Evolutionary conservation across 1,140 invertebrate species (phyloP).

Genomic region (Dinothrombium tinctorium): DNA sequence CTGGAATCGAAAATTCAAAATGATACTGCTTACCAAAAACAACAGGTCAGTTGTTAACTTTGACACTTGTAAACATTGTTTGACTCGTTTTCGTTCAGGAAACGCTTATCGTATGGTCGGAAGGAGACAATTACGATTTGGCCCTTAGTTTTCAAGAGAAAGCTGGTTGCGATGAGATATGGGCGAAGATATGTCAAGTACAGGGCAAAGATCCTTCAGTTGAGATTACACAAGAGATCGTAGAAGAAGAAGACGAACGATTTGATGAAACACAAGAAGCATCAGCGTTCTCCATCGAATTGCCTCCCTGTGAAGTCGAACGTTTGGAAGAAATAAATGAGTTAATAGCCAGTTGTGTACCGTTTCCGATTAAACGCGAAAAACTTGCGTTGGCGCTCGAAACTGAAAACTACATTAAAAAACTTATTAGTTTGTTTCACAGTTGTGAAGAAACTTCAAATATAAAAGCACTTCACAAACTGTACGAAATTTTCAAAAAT

Average conservation of each 20-base stretch:
- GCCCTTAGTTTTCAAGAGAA: constrained; percentile 99
- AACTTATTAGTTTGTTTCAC: constrained; percentile 80
- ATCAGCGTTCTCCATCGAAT: constrained; percentile 49
- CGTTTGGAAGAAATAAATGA: constrained; percentile 86
- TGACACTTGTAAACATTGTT: too few species aligned
- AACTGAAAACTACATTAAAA: constrained; percentile 80
- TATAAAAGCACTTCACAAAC: constrained; percentile 71
- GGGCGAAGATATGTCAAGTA: constrained; percentile 98
- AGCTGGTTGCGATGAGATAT: constrained; percentile 97
- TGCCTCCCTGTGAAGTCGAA: constrained; percentile 77
- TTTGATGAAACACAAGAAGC: constrained; percentile 62
- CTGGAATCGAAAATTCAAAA: constrained; percentile 91
- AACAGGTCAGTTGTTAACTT: constrained; percentile 57
- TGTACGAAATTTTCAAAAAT: constrained; percentile 97
- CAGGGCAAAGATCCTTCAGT: constrained; percentile 95
- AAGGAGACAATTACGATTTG: constrained; percentile 95
- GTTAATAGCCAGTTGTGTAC: constrained; percentile 23
- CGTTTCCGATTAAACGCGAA: constrained; percentile 64
- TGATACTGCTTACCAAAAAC: constrained; percentile 94
- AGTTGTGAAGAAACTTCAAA: constrained; percentile 93
- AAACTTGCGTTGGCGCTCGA: constrained; percentile 84
- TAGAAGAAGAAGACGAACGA: constrained; percentile 92
- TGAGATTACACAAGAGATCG: constrained; percentile 88
- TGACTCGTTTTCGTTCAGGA: constrained; percentile 27
- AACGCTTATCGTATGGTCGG: constrained; percentile 96